Conservation (phyloP, 2,113 vertebrate genomes). For the Zootoca vivipara region DNA sequence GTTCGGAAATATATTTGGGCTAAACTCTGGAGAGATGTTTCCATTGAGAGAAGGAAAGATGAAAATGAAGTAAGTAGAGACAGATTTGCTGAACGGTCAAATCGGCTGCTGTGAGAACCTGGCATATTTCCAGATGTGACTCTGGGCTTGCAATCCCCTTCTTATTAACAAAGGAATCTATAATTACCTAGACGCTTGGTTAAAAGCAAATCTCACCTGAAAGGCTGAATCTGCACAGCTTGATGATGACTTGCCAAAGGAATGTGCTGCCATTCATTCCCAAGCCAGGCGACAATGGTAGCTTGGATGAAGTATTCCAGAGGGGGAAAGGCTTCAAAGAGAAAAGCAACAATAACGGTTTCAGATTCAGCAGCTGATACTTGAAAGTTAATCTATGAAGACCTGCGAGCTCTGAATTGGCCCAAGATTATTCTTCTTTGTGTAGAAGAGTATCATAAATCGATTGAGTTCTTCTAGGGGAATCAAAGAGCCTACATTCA, state of each 20-base stretch:
- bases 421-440: not conserved
- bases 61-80: not conserved
- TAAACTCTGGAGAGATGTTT: not conserved
- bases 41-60: not conserved
- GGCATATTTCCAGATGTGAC: not conserved
- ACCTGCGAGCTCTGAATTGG: not conserved
- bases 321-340: not conserved
- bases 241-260: not conserved
- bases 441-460: not conserved
- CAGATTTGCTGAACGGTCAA: not conserved
- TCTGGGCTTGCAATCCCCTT: not conserved
- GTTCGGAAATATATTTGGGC: not conserved
- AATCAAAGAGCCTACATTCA: not conserved
- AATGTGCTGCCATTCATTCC: not conserved
- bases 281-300: not conserved
- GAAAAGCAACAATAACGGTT: constrained; percentile 17
- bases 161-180: not conserved
- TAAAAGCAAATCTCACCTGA: constrained; percentile 1
- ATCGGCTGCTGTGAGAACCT: not conserved
- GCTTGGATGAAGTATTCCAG: not conserved
- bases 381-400: constrained; percentile 20
- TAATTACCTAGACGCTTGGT: constrained; percentile 16
- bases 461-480: not conserved
- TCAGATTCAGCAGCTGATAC: not conserved
- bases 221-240: not conserved